Percentiles rank a stretch among this genome's conserved stretches.
Evolutionary conservation across 37 sponge, comb jelly and placozoan genomes (phyloP).

Genomic region (Beroe ovata): DNA sequence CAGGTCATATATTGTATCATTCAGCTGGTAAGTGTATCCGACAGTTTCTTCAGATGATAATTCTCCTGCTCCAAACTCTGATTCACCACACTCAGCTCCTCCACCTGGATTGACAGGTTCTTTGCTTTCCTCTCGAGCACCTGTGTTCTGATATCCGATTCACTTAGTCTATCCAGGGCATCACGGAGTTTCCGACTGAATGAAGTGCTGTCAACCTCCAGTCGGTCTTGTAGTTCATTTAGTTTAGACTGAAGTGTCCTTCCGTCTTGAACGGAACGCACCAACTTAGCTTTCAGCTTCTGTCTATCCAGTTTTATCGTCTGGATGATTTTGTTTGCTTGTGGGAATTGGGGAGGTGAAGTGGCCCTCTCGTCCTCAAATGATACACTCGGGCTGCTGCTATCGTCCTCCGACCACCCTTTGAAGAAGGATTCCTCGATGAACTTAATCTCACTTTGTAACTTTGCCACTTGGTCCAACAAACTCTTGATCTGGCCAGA

Average conservation of each 20-base stretch:
- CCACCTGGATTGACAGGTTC: constrained; percentile 57
- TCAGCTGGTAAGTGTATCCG: constrained; percentile 8
- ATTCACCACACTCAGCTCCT: constrained; percentile 51
- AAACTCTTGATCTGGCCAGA: neutral
- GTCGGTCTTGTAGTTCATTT: neutral
- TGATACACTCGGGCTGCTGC: constrained; percentile 9
- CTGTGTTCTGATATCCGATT: neutral
- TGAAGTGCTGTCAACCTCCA: neutral
- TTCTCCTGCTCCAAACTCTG: constrained; percentile 39
- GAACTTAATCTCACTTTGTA: constrained; percentile 19
- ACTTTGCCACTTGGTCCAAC: neutral
- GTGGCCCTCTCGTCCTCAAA: neutral
- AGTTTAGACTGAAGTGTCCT: constrained; percentile 23
- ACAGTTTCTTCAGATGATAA: constrained; percentile 46
- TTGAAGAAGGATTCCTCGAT: constrained; percentile 43
- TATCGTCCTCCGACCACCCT: constrained; percentile 34
- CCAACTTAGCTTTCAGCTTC: constrained; percentile 62
- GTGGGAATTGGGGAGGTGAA: constrained; percentile 22
- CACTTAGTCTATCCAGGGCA: constrained; percentile 9
- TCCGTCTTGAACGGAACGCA: constrained; percentile 5
- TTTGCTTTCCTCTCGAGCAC: constrained; percentile 53
- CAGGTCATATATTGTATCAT: no score
- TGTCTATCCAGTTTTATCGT: constrained; percentile 48
- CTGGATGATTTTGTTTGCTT: constrained; percentile 37
- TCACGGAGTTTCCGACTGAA: neutral